Conservation (phyloP, 2,113 vertebrate species). For the Cacatua alba region DNA sequence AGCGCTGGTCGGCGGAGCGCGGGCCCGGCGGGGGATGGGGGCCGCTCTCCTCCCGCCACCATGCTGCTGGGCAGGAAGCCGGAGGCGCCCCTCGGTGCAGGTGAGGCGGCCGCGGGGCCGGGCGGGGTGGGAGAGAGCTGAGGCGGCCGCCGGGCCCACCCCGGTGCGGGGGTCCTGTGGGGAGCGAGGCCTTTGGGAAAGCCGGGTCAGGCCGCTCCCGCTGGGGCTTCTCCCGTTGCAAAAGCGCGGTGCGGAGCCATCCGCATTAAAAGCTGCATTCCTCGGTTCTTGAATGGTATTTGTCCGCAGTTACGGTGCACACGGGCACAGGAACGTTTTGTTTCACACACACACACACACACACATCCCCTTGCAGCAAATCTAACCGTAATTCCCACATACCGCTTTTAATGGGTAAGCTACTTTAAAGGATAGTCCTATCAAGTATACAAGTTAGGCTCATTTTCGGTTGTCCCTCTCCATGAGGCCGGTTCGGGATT, state of each 20-base stretch:
- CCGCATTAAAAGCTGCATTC: accelerated
- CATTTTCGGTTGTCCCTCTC: neutral
- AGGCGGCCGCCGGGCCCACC: neutral
- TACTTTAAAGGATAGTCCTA: neutral
- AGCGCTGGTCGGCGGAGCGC: no score
- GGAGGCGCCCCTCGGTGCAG: constrained; percentile 85
- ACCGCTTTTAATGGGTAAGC: neutral
- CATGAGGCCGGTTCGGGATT: neutral
- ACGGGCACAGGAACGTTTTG: neutral
- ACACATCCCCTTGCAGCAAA: neutral
- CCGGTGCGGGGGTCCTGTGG: neutral
- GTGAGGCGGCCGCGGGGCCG: constrained; percentile 48
- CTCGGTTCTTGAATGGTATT: neutral
- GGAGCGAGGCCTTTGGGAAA: neutral
- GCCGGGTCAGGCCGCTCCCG: no score
- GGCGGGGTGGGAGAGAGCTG: neutral
- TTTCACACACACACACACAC: neutral
- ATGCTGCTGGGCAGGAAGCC: constrained; percentile 90
- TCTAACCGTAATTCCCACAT: neutral
- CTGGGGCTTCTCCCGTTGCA: no score
- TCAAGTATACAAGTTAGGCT: neutral
- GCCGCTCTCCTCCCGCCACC: constrained; percentile 62
- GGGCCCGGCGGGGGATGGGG: constrained; percentile 35
- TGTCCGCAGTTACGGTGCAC: neutral
- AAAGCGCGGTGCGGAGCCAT: accelerated